Base-by-base conservation (phyloP, 2,797 vertebrate genomes). In the Pampus argenteus region DNA sequence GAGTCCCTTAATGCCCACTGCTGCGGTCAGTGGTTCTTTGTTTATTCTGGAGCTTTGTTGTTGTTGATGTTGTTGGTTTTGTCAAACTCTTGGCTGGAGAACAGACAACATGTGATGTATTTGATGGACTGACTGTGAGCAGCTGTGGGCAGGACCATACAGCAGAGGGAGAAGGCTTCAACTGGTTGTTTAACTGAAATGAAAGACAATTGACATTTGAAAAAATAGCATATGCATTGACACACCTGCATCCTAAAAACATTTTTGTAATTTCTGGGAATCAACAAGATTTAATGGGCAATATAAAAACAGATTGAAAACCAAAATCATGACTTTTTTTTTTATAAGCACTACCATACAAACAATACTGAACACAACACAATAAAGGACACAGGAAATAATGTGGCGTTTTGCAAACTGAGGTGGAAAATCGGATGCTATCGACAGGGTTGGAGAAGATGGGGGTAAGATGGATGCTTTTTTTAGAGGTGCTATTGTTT, bases 101-200 rank as follows among this genome's bases (percentile, higher is more conserved):
- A 88, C 81, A 83, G 76, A 84, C 78, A 47, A 65, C 57, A 66
- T 76, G 65, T 61, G 23, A 44, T 13, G 15, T 38, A 49, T 86
- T 78, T 82, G 79, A 84, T 81, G 65, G 66, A 60, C 61, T 72
- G 86, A 79, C 67, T 71, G 68, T 45, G 61, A 78, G 73, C 83
- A 84, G 72, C 88, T 81, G 83, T 81, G 83, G 79, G 50, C 64
- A 66, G 58, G 63, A 63, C 9, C 81, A 86, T 84, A 83, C 69
- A 78, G 64, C 66, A 74, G 60, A 57, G 49, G 34, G 48, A 75
- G 59, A 64, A 40, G 68, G 44, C 57, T 56, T 49, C 14, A 40
- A 28, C 29, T 22, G 67, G 66, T 64, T 76, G 74, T 72, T 78
- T 60, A 38, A 42, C 20, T 58, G 49, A 62, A 82, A 72, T 50